Evolutionary conservation across 2,797 vertebrate species (phyloP).

Genomic region (Petrocephalus schoutedeni): DNA sequence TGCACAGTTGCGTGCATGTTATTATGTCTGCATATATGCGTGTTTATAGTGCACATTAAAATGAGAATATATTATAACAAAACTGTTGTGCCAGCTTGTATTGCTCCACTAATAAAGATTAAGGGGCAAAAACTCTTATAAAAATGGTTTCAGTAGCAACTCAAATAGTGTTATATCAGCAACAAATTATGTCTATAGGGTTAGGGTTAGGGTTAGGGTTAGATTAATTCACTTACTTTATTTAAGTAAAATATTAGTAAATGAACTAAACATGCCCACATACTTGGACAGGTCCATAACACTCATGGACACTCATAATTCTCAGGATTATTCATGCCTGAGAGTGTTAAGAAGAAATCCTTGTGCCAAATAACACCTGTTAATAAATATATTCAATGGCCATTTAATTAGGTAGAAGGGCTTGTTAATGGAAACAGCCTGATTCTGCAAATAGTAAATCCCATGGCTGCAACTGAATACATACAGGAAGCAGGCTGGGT

Average conservation of each 20-base stretch:
- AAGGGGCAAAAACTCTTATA: background rate
- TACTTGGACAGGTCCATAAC: background rate
- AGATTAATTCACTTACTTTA: too few relatives aligned
- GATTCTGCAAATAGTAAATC: background rate
- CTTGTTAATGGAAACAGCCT: background rate
- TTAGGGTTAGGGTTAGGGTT: too few relatives aligned
- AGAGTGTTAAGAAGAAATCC: background rate
- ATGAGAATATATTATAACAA: background rate
- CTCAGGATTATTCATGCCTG: background rate
- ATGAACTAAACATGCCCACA: background rate
- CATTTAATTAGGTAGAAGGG: background rate
- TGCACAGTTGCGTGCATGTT: background rate
- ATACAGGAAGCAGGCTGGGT: background rate
- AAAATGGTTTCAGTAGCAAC: background rate
- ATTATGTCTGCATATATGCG: background rate
- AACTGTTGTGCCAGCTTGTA: background rate
- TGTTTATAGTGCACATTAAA: background rate
- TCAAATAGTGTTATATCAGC: background rate
- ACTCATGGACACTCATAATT: background rate
- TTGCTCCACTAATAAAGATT: background rate
- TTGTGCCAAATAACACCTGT: background rate
- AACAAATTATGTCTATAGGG: background rate
- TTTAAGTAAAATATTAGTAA: background rate
- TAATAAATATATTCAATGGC: background rate
- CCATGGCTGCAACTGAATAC: background rate